Evolutionary conservation across 2,888 invertebrate species (phyloP).

Genomic region (Malachius bipustulatus): DNA sequence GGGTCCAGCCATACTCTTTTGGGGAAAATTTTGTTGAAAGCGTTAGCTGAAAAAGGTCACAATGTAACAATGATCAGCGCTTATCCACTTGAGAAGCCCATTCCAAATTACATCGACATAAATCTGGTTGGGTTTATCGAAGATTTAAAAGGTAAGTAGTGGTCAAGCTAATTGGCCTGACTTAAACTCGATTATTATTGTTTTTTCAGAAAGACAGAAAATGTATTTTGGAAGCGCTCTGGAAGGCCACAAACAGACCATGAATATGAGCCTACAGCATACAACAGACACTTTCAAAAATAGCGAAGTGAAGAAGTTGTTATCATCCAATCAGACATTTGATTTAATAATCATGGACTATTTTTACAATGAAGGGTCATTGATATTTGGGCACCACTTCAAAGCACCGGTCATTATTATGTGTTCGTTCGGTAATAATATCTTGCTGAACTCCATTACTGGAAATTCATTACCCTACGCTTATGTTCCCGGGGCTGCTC

Average conservation of each 20-base stretch:
- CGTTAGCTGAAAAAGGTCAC: slow-evolving; percentile 41
- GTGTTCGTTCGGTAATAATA: slow-evolving; percentile 23
- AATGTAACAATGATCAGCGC: slow-evolving; percentile 40
- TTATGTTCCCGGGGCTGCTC: slow-evolving; percentile 27
- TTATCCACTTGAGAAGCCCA: slow-evolving; percentile 16
- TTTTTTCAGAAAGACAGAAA: slow-evolving; percentile 9
- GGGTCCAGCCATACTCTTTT: slow-evolving; percentile 19
- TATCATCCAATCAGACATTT: slow-evolving; percentile 19
- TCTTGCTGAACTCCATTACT: slow-evolving; percentile 22
- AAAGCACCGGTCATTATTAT: slow-evolving; percentile 30
- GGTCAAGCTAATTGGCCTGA: not conserved
- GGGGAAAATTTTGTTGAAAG: slow-evolving; percentile 34
- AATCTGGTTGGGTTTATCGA: slow-evolving; percentile 15
- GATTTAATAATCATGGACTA: slow-evolving; percentile 27
- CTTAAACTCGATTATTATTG: not conserved
- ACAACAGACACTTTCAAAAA: slow-evolving; percentile 13
- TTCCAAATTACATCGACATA: slow-evolving; percentile 21
- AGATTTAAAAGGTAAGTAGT: slow-evolving; percentile 13
- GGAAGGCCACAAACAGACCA: slow-evolving; percentile 5
- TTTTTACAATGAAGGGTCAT: slow-evolving; percentile 29
- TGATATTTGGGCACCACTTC: slow-evolving; percentile 29
- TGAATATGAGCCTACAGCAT: slow-evolving; percentile 13
- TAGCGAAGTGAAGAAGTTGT: slow-evolving; percentile 13
- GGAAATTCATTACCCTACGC: slow-evolving; percentile 29
- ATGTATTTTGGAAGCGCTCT: slow-evolving; percentile 7